Conservation (phyloP, 2,797 vertebrate species). For the Sitta carolinensis region DNA sequence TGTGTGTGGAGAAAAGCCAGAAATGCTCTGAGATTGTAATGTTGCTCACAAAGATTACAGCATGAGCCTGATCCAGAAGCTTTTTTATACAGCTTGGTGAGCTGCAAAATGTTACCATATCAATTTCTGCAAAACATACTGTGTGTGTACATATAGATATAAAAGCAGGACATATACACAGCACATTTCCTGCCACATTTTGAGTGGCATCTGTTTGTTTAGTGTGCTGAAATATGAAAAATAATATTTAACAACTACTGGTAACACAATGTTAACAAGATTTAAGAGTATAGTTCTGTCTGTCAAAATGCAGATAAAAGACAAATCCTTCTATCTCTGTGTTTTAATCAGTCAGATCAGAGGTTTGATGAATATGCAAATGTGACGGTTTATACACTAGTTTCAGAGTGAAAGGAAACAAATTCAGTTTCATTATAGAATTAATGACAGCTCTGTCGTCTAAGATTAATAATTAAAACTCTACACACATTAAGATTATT, state of each 20-base stretch:
- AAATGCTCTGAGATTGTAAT: constrained; percentile 32
- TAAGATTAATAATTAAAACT: constrained; percentile 48
- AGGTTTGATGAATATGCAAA: constrained; percentile 56
- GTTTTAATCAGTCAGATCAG: constrained; percentile 55
- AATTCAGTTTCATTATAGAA: constrained; percentile 45
- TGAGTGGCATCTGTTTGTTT: constrained; percentile 62
- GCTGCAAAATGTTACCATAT: constrained; percentile 57
- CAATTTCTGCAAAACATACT: constrained; percentile 52
- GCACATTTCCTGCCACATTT: constrained; percentile 59
- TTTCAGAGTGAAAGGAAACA: constrained; percentile 53
- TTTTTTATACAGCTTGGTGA: constrained; percentile 53
- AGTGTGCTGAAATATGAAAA: constrained; percentile 44
- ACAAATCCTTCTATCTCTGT: constrained; percentile 24
- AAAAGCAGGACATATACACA: constrained; percentile 48
- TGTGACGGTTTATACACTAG: constrained; percentile 42
- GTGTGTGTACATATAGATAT: constrained; percentile 46
- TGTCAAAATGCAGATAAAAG: constrained; percentile 54
- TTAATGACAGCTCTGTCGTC: constrained; percentile 48
- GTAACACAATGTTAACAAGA: constrained; percentile 45
- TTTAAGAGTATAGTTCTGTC: constrained; percentile 40
- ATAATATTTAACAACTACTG: constrained; percentile 50
- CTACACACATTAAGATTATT: constrained; percentile 37
- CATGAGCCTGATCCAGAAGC: constrained; percentile 30
- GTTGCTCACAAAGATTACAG: constrained; percentile 51
- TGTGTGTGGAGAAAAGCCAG: constrained; percentile 57